phyloP scores from a whole-genome alignment of 2,797 vertebrate species.

The Aythya fuligula region DNA sequence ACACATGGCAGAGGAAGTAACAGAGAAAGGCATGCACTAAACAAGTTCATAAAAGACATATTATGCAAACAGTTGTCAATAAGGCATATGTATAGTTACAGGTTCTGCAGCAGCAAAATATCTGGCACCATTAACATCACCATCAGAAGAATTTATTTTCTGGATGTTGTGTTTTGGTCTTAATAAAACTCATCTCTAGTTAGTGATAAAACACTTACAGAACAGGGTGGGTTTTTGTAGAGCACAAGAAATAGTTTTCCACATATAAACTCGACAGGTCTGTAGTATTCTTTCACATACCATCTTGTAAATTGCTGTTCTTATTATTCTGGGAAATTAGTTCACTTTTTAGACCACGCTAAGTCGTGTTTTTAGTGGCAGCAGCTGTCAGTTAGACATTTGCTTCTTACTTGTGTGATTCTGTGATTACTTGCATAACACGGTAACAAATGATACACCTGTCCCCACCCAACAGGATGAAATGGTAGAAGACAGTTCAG shows the following conservation, averaged over 20 bases:
- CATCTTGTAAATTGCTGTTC: background rate
- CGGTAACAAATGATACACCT: background rate
- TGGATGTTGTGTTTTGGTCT: background rate
- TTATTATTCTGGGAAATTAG: background rate
- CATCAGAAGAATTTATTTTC: background rate
- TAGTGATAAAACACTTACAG: background rate
- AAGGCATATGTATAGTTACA: background rate
- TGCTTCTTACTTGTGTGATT: background rate
- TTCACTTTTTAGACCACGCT: background rate
- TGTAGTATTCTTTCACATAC: fast-evolving
- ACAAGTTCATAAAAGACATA: background rate
- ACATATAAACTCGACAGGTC: background rate
- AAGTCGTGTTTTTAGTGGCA: background rate
- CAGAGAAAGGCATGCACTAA: background rate
- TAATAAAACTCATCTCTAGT: background rate
- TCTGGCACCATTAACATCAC: background rate
- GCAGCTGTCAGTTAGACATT: background rate
- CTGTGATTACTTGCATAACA: background rate
- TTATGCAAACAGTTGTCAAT: background rate
- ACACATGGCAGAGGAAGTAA: slow-evolving; percentile 11
- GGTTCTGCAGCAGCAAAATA: background rate
- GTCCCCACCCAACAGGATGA: background rate
- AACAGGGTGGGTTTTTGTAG: background rate
- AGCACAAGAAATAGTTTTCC: background rate
- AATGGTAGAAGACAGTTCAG: background rate